phyloP scores from a whole-genome alignment of 2,797 vertebrate genomes.

The Bucorvus abyssinicus region DNA sequence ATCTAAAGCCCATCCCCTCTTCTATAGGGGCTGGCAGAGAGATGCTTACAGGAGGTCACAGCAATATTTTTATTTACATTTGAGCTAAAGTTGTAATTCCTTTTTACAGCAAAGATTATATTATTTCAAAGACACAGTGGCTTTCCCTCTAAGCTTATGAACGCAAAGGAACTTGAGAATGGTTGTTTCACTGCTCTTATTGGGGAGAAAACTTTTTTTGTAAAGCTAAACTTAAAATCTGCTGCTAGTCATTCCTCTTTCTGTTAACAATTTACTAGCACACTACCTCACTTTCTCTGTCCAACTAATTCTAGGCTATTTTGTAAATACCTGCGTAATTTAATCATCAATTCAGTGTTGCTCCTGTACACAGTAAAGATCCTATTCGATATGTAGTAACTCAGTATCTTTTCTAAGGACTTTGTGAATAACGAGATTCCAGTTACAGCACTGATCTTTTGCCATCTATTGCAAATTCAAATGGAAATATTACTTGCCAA shows the following conservation, averaged over 20 bases:
- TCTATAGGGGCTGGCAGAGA: background rate
- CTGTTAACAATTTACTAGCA: background rate
- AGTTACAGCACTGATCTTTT: background rate
- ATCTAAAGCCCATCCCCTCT: background rate
- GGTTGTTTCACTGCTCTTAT: background rate
- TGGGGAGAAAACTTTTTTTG: background rate
- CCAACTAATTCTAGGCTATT: background rate
- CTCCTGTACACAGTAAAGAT: background rate
- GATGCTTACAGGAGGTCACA: background rate
- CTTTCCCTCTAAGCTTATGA: background rate
- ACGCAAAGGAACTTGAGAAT: background rate
- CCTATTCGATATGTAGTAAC: background rate
- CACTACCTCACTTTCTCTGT: background rate
- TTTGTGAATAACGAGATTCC: background rate
- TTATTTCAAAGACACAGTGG: background rate
- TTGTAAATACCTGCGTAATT: background rate
- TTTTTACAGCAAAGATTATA: background rate
- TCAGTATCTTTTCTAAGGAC: background rate
- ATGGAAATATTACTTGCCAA: background rate
- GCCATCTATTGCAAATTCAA: background rate
- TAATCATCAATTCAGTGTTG: background rate
- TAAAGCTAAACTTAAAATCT: conserved; percentile 20
- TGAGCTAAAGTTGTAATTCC: background rate
- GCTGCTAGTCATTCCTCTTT: background rate
- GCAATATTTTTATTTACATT: no score